Evolutionary conservation across 2,888 invertebrate genomes (phyloP).

Genomic region (Automeris io): DNA sequence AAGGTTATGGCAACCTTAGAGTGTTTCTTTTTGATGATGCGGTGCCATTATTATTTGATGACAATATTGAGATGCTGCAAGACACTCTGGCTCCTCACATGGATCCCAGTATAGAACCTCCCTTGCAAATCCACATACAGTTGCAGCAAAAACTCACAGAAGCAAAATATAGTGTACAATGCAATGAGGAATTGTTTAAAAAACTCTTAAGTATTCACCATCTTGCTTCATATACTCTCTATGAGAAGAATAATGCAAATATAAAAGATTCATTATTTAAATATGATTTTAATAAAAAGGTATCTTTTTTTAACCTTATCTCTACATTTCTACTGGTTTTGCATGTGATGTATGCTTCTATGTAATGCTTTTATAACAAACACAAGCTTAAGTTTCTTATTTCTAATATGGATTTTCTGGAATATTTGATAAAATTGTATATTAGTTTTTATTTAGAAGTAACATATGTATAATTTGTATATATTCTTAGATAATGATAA

Average conservation of each 20-base stretch:
- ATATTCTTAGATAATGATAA: no score
- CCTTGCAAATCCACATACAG: conserved; percentile 33
- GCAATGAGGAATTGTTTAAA: conserved; percentile 37
- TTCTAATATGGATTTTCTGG: no score
- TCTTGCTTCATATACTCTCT: conserved; percentile 33
- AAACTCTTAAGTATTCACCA: conserved; percentile 43
- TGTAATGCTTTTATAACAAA: no score
- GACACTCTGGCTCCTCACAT: conserved; percentile 9
- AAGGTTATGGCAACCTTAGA: conserved; percentile 40
- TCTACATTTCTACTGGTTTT: no score
- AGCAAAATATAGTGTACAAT: conserved; percentile 41
- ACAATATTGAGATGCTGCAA: conserved; percentile 38
- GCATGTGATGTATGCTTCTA: no score
- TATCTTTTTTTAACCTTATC: conserved; percentile 16
- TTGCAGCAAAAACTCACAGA: conserved; percentile 48
- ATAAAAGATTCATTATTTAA: conserved; percentile 31
- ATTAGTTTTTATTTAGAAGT: no score
- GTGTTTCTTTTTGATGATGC: conserved; percentile 44
- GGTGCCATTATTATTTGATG: conserved; percentile 51
- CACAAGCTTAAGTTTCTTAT: no score
- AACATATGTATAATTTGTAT: no score
- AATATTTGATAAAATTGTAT: no score
- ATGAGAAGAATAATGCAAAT: conserved; percentile 35
- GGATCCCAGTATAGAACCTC: conserved; percentile 19
- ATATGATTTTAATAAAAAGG: conserved; percentile 27